Percentiles rank a stretch among this genome's conserved stretches.
phyloP scores from a whole-genome alignment of 1,140 invertebrate genomes.

The Lasioglossum albipes region DNA sequence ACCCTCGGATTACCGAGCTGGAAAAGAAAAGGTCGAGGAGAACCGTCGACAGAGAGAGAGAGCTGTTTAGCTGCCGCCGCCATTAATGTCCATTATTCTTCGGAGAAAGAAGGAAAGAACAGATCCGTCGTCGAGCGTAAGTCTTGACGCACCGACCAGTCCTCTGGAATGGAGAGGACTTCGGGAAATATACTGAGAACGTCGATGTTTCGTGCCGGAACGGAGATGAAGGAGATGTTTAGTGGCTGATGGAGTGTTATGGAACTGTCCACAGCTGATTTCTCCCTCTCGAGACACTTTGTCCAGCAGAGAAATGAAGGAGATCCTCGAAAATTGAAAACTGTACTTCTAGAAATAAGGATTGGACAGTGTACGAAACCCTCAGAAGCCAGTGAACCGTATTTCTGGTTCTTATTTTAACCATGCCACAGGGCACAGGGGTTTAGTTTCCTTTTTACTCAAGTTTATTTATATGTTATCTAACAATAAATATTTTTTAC shows the following conservation, averaged over 20 bases:
- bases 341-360: too few relatives aligned
- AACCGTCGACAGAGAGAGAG: slow-evolving; percentile 37
- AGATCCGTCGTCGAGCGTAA: slow-evolving; percentile 29
- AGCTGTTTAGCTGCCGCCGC: slow-evolving; percentile 39
- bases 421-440: too few relatives aligned
- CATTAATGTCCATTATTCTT: slow-evolving; percentile 59
- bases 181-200: not conserved
- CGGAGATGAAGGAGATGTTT: not conserved
- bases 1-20: slow-evolving; percentile 66
- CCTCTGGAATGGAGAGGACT: not conserved
- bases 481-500: too few relatives aligned
- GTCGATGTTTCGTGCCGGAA: not conserved
- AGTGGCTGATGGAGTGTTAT: not conserved
- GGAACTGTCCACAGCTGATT: too few relatives aligned
- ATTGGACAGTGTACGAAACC: too few relatives aligned
- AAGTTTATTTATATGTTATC: too few relatives aligned
- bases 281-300: too few relatives aligned
- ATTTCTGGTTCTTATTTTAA: too few relatives aligned
- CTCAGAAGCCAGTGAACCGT: too few relatives aligned
- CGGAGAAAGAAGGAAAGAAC: not conserved
- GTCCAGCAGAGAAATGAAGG: too few relatives aligned
- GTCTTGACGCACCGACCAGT: not conserved
- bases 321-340: too few relatives aligned
- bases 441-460: too few relatives aligned
- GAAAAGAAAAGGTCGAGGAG: slow-evolving; percentile 63